phyloP scores from a whole-genome alignment of 2,113 vertebrate species.

The Python bivittatus region DNA sequence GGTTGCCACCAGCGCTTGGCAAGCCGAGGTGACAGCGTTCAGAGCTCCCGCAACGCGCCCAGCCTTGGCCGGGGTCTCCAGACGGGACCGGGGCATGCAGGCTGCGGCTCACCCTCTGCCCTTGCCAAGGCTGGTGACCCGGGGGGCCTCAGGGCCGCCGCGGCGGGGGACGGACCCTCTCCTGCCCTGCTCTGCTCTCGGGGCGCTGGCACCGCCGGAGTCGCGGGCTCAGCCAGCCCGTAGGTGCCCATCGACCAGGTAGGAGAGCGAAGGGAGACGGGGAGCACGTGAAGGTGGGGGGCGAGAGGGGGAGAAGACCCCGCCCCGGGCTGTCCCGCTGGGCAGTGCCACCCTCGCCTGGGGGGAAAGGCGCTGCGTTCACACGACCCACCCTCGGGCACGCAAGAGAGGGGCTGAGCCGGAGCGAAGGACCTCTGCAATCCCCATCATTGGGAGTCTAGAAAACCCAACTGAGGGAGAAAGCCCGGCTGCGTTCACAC shows the following conservation, averaged over 20 bases:
- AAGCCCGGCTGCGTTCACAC: not conserved
- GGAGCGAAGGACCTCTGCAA: not conserved
- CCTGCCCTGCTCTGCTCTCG: no score
- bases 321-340: not conserved
- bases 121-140: not conserved
- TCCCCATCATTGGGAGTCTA: not conserved
- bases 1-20: not conserved
- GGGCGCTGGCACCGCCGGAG: no score
- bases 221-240: not conserved
- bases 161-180: not conserved
- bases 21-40: not conserved
- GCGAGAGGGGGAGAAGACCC: not conserved
- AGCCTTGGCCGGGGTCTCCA: not conserved
- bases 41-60: not conserved
- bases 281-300: not conserved
- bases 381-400: not conserved
- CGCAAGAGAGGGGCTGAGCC: not conserved
- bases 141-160: not conserved
- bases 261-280: not conserved
- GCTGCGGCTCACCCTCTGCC: not conserved
- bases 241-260: not conserved
- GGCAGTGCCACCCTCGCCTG: not conserved
- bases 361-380: not conserved
- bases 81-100: not conserved
- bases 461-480: not conserved